Evolutionary conservation across 1,140 invertebrate genomes (phyloP).

Genomic region (Amyelois transitella): DNA sequence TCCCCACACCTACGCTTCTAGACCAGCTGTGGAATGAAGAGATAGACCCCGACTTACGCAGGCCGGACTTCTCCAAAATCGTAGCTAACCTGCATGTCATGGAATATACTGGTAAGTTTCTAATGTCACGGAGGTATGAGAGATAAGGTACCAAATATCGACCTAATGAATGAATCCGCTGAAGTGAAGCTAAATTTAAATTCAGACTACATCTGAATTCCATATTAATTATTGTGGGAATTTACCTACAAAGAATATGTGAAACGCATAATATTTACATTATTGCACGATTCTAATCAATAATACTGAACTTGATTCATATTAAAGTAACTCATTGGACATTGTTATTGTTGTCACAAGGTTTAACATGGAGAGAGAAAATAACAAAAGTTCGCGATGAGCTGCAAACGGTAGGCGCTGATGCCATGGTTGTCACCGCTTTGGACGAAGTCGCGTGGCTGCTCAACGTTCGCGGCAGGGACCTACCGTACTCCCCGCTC

Average conservation of each 20-base stretch:
- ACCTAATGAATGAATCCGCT: too few relatives aligned
- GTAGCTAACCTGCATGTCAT: conserved; percentile 75
- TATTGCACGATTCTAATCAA: too few relatives aligned
- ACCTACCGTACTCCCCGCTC: conserved; percentile 92
- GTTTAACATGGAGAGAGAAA: conserved; percentile 83
- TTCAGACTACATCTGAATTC: too few relatives aligned
- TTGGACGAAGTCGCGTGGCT: conserved; percentile 96
- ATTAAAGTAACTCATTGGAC: too few relatives aligned
- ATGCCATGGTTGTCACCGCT: conserved; percentile 89
- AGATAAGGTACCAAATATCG: too few relatives aligned
- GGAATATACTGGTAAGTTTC: conserved; percentile 48
- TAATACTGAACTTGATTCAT: too few relatives aligned
- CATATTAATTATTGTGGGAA: too few relatives aligned
- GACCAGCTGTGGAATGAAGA: conserved; percentile 86
- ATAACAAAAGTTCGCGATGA: conserved; percentile 79
- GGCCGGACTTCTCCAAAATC: conserved; percentile 53
- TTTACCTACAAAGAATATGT: too few relatives aligned
- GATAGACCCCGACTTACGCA: conserved; percentile 61
- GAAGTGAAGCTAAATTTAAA: too few relatives aligned
- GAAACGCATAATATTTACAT: too few relatives aligned
- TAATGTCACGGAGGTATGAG: too few relatives aligned
- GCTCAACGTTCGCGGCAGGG: conserved; percentile 94
- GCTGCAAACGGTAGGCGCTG: conserved; percentile 79
- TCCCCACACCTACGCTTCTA: conserved; percentile 84
- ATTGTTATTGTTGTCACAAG: conserved; percentile 45